Percentiles rank a stretch among this genome's conserved stretches.
These are phyloP conservation scores for Cepaea nemoralis DNA, from an alignment of 1,140 invertebrate species.

Conservation along the genomic window DNA sequence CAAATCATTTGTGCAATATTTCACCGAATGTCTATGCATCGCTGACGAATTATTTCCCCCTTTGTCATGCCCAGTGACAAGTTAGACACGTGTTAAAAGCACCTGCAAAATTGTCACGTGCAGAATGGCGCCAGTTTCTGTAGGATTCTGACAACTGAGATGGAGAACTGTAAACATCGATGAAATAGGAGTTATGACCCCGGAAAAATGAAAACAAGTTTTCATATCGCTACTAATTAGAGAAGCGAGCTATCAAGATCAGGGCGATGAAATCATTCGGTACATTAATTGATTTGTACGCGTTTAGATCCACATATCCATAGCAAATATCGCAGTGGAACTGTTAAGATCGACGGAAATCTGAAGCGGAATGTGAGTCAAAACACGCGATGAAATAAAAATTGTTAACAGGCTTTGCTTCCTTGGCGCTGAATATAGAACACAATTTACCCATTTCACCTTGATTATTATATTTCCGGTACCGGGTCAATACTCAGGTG, in stretches of 20 bases:
- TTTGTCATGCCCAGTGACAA: constrained; percentile 20
- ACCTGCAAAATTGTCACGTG: constrained; percentile 1
- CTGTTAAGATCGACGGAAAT: not conserved
- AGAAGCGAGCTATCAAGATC: not conserved
- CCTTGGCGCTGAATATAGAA: constrained; percentile 18
- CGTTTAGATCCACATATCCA: not conserved
- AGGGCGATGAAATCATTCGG: not conserved
- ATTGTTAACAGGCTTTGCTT: constrained; percentile 21
- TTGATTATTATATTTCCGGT: constrained; percentile 31
- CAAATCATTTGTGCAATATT: constrained; percentile 10
- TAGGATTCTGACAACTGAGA: not conserved
- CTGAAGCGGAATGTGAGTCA: constrained; percentile 21
- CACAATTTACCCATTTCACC: constrained; percentile 29
- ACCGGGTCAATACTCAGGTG: not conserved
- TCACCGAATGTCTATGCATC: not conserved
- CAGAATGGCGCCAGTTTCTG: not conserved
- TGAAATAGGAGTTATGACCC: not conserved
- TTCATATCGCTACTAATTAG: not conserved
- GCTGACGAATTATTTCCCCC: not conserved
- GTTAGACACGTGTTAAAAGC: constrained; percentile 12
- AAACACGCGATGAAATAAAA: constrained; percentile 25
- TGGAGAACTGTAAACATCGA: not conserved
- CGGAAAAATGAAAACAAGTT: not conserved
- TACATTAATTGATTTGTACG: not conserved
- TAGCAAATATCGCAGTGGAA: constrained; percentile 9